These are phyloP conservation scores for Ectropis crepuscularia DNA, from an alignment of 2,888 invertebrate species.

Conservation along the genomic window DNA sequence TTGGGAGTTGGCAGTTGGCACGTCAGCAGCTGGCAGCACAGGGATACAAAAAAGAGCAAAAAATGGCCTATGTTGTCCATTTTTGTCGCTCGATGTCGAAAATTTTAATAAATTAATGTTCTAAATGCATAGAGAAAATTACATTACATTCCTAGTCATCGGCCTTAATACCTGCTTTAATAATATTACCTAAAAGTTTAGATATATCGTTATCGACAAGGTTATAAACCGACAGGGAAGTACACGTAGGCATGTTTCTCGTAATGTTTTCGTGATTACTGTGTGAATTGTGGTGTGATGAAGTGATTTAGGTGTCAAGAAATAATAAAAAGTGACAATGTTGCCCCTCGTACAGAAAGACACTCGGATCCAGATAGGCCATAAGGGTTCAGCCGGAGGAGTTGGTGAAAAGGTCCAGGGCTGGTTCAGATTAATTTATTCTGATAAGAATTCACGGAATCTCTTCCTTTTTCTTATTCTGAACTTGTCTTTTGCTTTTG, in stretches of 20 bases:
- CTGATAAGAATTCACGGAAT: conserved; percentile 97
- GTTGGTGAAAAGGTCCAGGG: conserved; percentile 90
- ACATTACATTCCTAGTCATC: conserved; percentile 20
- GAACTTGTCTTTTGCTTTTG: conserved; percentile 98
- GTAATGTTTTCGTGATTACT: conserved; percentile 62
- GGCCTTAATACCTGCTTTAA: conserved; percentile 9
- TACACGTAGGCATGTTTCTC: conserved; percentile 81
- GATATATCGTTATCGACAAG: conserved; percentile 53
- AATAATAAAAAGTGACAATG: conserved; percentile 80
- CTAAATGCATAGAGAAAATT: conserved; percentile 5
- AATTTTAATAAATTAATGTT: conserved; percentile 1
- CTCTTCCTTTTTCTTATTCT: conserved; percentile 95
- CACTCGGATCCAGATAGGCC: conserved; percentile 68
- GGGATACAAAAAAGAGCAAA: neutral
- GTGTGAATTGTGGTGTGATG: conserved; percentile 68
- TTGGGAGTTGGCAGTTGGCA: no score
- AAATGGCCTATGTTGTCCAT: conserved; percentile 13
- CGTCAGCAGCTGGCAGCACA: neutral
- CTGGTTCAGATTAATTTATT: conserved; percentile 94
- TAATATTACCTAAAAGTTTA: conserved; percentile 17
- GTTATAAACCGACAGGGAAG: conserved; percentile 73
- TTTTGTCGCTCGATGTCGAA: conserved; percentile 6
- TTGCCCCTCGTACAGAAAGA: conserved; percentile 92
- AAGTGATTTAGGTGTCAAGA: conserved; percentile 59
- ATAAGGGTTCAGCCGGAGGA: conserved; percentile 83